Base-by-base conservation (phyloP, 2,113 vertebrate species). In the Lophochroa leadbeateri region DNA sequence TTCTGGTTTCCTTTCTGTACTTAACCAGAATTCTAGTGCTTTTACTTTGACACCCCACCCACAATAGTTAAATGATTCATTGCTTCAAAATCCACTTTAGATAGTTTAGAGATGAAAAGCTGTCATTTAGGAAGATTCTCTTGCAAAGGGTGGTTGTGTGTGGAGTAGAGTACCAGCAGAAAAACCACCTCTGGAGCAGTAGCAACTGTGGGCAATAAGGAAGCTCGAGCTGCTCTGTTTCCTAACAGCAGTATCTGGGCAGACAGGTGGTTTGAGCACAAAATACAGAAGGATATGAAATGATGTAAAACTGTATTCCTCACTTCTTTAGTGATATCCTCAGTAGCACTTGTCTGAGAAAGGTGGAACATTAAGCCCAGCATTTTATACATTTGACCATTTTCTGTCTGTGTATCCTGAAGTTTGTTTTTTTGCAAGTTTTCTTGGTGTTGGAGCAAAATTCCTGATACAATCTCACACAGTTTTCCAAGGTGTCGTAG, bases 141-240 rank as follows among this genome's bases (percentile, higher is more conserved):
- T 61, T 64, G 72, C 11, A 8, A 27, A 52, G 27, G 25, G 29
- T 55, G 18, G 13, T 9, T 64, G 18, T 61, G 29, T 33, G 47
- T 5, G 2, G 41, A 63, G 61, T 5, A 24, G 43, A 49, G 35
- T 17, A 25, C 5, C 11, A 19, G 63, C 47, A 60, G 33, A 43
- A 64, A 18, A 91, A 13, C 2, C 0, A 0, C 17, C 37, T 57
- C 24, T 52, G 37, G 41, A 37, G 11, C 1, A 0, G 27, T 20
- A 21, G 41, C 0, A 5, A 2, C 47, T 53, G 11, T 18, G 29
- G 19, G 52, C 0, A 6, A 3, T 77, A 19, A 28, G 14, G 60
- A 64, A 68, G 53, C n/a, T 19, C 24, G 18, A 49, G 39, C 68
- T 33, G 27, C 35, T 92, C 49, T 47, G 39, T 55, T 88, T 67